Evolutionary conservation across 2,113 vertebrate genomes (phyloP).

Genomic region (Ctenomys sociabilis): DNA sequence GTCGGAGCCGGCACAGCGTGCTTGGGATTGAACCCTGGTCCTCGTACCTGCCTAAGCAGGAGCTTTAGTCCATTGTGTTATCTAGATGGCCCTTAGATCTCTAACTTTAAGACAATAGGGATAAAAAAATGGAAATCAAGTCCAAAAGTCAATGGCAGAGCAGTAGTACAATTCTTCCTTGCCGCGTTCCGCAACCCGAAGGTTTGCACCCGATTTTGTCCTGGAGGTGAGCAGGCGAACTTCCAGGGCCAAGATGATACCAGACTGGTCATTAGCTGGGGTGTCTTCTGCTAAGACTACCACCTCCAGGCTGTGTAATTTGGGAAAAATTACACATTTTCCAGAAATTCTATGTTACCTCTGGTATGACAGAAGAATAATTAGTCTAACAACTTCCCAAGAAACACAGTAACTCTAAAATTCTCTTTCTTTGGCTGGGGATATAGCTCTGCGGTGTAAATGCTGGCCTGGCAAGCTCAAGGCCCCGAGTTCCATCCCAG

Average conservation of each 20-base stretch:
- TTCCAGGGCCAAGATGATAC: background rate
- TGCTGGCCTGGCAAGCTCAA: no score
- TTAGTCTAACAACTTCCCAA: conserved; percentile 29
- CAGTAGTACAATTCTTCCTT: background rate
- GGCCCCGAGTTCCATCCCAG: no score
- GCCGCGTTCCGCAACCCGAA: background rate
- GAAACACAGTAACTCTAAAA: background rate
- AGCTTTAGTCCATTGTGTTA: no score
- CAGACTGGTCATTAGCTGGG: background rate
- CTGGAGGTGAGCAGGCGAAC: background rate
- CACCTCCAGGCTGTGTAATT: no score
- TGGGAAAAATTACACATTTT: background rate
- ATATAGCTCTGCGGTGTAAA: no score
- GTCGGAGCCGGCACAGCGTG: no score
- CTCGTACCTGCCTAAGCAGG: no score
- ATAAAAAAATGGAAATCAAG: background rate
- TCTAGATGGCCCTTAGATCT: background rate
- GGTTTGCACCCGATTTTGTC: background rate
- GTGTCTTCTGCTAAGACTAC: background rate
- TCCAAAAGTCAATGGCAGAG: background rate
- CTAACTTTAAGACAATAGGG: background rate
- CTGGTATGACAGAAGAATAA: conserved; percentile 8
- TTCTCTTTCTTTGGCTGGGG: background rate
- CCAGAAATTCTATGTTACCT: background rate
- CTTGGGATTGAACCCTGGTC: no score